Conservation (phyloP, 2,113 vertebrate genomes). For the Lanius collurio region DNA sequence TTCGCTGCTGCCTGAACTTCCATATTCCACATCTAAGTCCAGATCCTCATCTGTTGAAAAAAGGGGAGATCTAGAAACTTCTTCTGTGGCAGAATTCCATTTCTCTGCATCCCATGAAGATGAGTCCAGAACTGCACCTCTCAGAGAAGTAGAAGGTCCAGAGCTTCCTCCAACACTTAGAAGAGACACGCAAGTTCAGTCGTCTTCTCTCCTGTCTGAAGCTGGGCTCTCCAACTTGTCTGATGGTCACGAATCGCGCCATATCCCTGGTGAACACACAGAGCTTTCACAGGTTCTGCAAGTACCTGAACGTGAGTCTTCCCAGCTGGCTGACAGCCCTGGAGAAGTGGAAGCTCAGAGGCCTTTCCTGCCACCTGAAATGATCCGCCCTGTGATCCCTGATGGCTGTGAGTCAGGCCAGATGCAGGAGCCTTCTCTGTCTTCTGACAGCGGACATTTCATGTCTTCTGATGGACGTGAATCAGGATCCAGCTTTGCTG, state of each 20-base stretch:
- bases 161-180: background rate
- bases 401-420: background rate
- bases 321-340: slow-evolving; percentile 38
- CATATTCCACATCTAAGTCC: background rate
- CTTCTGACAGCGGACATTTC: slow-evolving; percentile 17
- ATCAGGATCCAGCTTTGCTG: background rate
- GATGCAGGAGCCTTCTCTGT: background rate
- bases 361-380: slow-evolving; percentile 51
- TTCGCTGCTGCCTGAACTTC: background rate
- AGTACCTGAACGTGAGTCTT: background rate
- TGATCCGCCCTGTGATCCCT: background rate
- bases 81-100: slow-evolving; percentile 43
- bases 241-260: background rate
- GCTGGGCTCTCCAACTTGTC: slow-evolving; percentile 36
- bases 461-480: slow-evolving; percentile 38
- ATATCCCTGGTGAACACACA: background rate
- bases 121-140: background rate
- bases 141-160: slow-evolving; percentile 18
- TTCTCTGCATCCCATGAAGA: slow-evolving; percentile 38
- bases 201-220: slow-evolving; percentile 43
- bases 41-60: slow-evolving; percentile 21
- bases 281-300: background rate
- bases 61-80: background rate
- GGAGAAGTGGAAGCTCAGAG: background rate
- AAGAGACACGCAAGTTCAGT: background rate